A percentile compares a stretch with the other conserved stretches of the same genome.
These are phyloP conservation scores for Gryllus longicercus DNA, from an alignment of 2,888 invertebrate species.

Conservation along the genomic window DNA sequence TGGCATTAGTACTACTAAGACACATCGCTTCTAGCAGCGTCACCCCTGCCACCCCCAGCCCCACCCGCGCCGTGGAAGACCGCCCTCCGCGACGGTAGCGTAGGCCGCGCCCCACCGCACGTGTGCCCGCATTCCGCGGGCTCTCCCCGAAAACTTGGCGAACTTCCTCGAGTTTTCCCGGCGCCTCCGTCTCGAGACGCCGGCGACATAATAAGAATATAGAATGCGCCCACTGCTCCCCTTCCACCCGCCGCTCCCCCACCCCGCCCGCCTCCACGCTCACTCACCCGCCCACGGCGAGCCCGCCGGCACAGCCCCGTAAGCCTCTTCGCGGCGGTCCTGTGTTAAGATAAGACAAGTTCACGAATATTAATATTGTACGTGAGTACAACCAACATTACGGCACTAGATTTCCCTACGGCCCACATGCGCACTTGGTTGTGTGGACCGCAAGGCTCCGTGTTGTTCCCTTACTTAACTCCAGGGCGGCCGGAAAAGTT, in stretches of 20 bases:
- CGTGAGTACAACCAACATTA: constrained; percentile 17
- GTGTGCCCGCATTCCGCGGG: background rate
- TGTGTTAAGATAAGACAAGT: constrained; percentile 11
- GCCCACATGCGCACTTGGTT: background rate
- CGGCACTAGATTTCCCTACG: background rate
- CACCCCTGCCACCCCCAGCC: background rate
- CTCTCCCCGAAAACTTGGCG: background rate
- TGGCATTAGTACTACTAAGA: no score
- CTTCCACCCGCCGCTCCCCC: background rate
- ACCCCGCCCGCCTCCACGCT: background rate
- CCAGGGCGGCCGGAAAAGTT: background rate
- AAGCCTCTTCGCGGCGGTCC: background rate
- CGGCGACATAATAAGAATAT: constrained; percentile 17
- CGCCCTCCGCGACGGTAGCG: no score
- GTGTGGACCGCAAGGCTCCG: background rate
- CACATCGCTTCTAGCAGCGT: no score
- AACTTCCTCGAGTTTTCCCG: constrained; percentile 7
- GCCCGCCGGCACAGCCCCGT: background rate
- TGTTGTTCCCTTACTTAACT: constrained; percentile 2
- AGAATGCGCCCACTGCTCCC: constrained; percentile 4
- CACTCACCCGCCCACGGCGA: background rate
- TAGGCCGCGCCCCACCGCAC: background rate
- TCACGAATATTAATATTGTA: constrained; percentile 6
- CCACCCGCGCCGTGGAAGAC: background rate
- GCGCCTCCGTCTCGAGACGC: background rate